Evolutionary conservation across 2,888 invertebrate genomes (phyloP).

Genomic region (Deilephila elpenor): DNA sequence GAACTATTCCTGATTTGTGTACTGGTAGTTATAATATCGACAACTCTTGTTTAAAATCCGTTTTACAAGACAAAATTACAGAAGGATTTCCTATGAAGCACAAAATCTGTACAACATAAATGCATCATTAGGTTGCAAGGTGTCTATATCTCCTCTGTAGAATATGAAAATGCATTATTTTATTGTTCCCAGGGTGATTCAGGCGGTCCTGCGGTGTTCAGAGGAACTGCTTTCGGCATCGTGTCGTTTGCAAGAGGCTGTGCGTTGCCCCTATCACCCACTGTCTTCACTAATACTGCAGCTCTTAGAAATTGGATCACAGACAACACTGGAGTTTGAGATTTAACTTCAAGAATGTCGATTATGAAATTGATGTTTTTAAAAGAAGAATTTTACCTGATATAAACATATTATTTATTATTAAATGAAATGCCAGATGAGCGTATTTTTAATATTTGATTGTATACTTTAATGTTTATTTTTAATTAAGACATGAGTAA

Average conservation of each 20-base stretch:
- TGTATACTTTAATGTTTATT: no score
- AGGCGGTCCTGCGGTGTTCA: constrained; percentile 78
- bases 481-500: no score
- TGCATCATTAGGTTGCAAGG: no score
- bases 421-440: no score
- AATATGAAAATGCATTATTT: not conserved
- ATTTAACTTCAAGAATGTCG: not conserved
- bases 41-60: no score
- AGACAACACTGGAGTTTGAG: constrained; percentile 72
- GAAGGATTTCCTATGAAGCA: no score
- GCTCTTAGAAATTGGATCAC: constrained; percentile 74
- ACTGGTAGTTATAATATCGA: no score
- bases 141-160: not conserved
- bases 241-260: constrained; percentile 81
- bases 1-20: no score
- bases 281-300: constrained; percentile 78
- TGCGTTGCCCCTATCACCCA: constrained; percentile 77
- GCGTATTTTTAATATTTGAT: no score
- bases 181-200: constrained; percentile 70
- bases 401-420: no score
- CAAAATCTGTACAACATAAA: no score
- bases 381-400: not conserved
- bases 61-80: no score
- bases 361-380: not conserved
- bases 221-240: constrained; percentile 76